Evolutionary conservation across 2,797 vertebrate species (phyloP).

Genomic region (Fringilla coelebs): DNA sequence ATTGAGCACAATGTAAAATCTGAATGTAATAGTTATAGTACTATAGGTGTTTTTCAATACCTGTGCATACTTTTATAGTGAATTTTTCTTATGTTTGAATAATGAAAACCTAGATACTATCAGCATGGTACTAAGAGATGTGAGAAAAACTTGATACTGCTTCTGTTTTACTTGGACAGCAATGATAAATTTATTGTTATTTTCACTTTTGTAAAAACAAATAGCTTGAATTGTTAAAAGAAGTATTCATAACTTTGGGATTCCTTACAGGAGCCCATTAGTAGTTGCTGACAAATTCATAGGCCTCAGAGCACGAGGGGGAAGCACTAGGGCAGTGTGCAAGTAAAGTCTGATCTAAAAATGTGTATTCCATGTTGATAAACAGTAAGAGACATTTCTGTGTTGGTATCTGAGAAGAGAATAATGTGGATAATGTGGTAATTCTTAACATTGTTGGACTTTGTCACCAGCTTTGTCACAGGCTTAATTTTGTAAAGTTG

Average conservation of each 20-base stretch:
- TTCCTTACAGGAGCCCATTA: background rate
- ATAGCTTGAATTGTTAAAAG: background rate
- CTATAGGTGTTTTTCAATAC: background rate
- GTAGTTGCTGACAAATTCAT: background rate
- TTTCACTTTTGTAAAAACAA: background rate
- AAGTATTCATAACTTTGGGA: background rate
- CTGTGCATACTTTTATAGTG: background rate
- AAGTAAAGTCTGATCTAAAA: background rate
- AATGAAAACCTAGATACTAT: background rate
- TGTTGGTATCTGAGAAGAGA: background rate
- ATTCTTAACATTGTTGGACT: background rate
- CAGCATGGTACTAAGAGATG: background rate
- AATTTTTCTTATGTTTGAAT: background rate
- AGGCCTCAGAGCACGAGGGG: background rate
- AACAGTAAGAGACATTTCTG: background rate
- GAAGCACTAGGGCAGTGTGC: background rate
- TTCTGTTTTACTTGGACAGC: background rate
- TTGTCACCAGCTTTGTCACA: background rate
- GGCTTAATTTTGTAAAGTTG: background rate
- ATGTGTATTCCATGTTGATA: background rate
- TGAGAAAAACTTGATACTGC: background rate
- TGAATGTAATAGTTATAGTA: background rate
- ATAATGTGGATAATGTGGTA: background rate
- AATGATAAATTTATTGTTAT: background rate
- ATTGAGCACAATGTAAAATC: background rate